Conservation (phyloP, 2,113 vertebrate species). For the Heterochromis multidens region DNA sequence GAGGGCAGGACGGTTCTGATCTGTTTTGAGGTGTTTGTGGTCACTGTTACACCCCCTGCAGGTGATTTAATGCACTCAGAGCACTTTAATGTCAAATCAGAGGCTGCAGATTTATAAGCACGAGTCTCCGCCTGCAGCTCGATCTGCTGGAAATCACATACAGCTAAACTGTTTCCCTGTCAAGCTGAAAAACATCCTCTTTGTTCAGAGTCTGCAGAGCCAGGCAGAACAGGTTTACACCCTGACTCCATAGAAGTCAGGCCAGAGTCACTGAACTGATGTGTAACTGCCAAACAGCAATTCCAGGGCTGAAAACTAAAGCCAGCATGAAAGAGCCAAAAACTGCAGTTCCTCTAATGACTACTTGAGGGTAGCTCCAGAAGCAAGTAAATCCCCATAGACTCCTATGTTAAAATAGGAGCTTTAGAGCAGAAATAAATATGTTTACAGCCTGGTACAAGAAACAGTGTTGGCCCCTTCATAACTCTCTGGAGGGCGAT, state of each 20-base stretch:
- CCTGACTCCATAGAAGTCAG: not conserved
- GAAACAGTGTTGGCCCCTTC: too few species aligned
- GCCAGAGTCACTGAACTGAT: not conserved
- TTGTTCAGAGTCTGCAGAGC: not conserved
- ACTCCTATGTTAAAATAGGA: fast-evolving
- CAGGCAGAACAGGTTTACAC: not conserved
- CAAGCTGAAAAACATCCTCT: not conserved
- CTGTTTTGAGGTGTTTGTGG: not conserved
- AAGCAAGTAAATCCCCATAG: not conserved
- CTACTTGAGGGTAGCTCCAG: fast-evolving
- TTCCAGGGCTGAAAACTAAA: not conserved
- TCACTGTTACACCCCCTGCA: not conserved
- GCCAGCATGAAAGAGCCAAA: not conserved
- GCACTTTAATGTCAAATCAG: not conserved
- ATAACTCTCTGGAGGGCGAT: too few species aligned
- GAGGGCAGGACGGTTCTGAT: not conserved
- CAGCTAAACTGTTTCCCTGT: not conserved
- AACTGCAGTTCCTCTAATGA: fast-evolving
- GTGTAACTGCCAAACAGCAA: not conserved
- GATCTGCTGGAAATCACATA: not conserved
- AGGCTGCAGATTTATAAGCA: fast-evolving
- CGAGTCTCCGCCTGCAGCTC: not conserved
- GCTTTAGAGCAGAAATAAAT: not conserved
- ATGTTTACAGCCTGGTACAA: not conserved
- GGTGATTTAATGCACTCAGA: not conserved